Evolutionary conservation across 1,140 invertebrate species (phyloP), one percentile per base, ranked within the genome.

Genomic region (Ceratoteleas bidentatus): DNA sequence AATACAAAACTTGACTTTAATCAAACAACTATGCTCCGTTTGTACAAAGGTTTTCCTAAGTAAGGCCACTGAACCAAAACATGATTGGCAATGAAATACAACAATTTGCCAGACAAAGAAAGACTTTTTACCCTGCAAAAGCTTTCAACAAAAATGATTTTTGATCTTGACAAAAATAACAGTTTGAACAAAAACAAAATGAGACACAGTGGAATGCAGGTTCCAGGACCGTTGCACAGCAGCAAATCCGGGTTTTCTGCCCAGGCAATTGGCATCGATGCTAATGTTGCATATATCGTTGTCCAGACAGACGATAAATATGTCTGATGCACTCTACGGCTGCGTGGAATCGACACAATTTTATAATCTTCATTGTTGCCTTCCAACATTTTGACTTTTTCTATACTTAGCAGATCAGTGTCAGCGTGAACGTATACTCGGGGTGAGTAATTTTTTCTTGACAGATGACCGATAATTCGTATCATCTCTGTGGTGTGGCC

Each of bases 141-240:
- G 88, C 98, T 99, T 92, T 99, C 98, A 53, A 99, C 92, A 91
- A 97, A 99, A 34, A 99, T 92, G 65, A 99, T 96, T 88, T 93
- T 95, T 70, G 93, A 94, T 72, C 95, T 92, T 32, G 92, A 88
- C 7, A 97, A 85, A 72, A 93, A 94, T 0, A 96, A 86, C 32
- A 94, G 88, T 92, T 95, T 94, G 66, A 93, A 92, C 0, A 95
- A n/a, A 87, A 95, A 95, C 13, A 94, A 94, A 54, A 95, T 92
- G 9, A 96, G 73, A 91, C 96, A 97, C 43, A 98, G 90, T 34
- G 97, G 98, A 74, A 99, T 93, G 91, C 98, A 99, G 5, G 97
- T 99, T 24, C 98, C 98, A 58, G 98, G 98, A 0, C 98, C 98
- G 93, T 99, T 99, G 86, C 96, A 97, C 1, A 99, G 88, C 66